Percentiles rank a stretch among this genome's conserved stretches.
phyloP scores from a whole-genome alignment of 2,888 invertebrate genomes.

The Ophraella communa region DNA sequence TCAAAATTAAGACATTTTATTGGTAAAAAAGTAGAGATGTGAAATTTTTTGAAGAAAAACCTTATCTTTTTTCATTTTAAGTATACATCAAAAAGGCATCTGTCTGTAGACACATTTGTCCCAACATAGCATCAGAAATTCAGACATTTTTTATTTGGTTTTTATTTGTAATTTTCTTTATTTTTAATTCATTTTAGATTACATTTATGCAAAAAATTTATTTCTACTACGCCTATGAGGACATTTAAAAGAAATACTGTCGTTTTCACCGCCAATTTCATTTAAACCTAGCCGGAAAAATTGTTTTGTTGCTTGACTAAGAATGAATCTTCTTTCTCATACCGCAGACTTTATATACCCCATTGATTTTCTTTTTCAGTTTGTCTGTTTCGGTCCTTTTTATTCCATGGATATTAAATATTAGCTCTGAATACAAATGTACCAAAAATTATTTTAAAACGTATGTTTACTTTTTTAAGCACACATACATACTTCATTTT shows the following conservation, averaged over 20 bases:
- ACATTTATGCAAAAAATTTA: not conserved
- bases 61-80: no score
- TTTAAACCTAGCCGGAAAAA: slow-evolving; percentile 42
- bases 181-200: no score
- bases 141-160: no score
- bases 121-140: no score
- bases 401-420: not conserved
- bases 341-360: slow-evolving; percentile 39
- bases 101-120: no score
- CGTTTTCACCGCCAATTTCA: slow-evolving; percentile 41
- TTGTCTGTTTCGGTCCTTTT: not conserved
- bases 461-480: no score
- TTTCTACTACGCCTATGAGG: not conserved
- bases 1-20: no score
- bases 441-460: not conserved
- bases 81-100: no score
- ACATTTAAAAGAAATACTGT: slow-evolving; percentile 26
- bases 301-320: slow-evolving; percentile 31
- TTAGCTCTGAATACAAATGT: not conserved
- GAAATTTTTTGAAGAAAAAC: no score
- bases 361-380: slow-evolving; percentile 28
- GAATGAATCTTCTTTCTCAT: slow-evolving; percentile 35
- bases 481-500: no score
- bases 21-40: no score
- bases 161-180: no score